Conservation (phyloP, 2,113 vertebrate genomes). For the Oreotrochilus melanogaster region DNA sequence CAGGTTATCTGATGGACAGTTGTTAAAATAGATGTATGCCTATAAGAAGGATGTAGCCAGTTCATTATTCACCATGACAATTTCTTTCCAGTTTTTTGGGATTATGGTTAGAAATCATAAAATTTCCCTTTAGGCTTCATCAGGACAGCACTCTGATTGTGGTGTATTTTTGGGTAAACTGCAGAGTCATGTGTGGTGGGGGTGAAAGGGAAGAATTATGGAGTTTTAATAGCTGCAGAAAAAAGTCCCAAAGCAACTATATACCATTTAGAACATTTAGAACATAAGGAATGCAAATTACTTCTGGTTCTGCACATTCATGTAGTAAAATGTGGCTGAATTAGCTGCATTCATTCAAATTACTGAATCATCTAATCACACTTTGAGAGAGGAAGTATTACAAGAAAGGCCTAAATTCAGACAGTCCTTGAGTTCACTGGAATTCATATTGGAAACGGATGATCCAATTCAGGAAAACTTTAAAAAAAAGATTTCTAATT, state of each 20-base stretch:
- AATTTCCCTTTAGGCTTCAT: background rate
- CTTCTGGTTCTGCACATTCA: background rate
- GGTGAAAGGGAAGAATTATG: background rate
- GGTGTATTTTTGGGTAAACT: background rate
- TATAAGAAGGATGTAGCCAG: background rate
- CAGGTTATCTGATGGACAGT: background rate
- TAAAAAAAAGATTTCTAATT: background rate
- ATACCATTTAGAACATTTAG: background rate
- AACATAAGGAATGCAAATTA: background rate
- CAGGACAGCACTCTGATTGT: background rate
- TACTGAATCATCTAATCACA: conserved; percentile 50
- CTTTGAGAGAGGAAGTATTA: background rate
- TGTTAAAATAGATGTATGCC: background rate
- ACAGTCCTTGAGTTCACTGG: background rate
- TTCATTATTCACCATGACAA: background rate
- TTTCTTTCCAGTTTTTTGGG: background rate
- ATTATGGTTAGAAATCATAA: background rate
- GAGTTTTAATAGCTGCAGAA: background rate
- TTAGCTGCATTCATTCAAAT: conserved; percentile 3
- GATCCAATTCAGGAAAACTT: background rate
- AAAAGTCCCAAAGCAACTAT: background rate
- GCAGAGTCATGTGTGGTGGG: background rate
- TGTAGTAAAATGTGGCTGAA: background rate
- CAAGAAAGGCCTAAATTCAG: conserved; percentile 15
- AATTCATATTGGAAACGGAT: background rate